Evolutionary conservation across 37 sponge, comb jelly and placozoan genomes (phyloP), one percentile per base, ranked within the genome.

Genomic region (Eunapius fragilis): DNA sequence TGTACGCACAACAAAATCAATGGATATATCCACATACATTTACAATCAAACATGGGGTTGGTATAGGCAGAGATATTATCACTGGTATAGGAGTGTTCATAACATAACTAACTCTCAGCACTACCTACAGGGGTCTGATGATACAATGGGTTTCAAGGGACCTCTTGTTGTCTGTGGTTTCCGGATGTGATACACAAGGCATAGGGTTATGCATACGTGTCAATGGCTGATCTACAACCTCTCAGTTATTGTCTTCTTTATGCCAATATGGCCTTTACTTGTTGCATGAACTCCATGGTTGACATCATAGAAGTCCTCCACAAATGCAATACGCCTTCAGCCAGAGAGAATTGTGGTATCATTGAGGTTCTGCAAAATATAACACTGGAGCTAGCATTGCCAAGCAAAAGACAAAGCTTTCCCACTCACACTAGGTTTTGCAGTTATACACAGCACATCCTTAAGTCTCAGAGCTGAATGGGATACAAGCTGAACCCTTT

Each of bases 111-210:
- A 45, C 47, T 45, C 9, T 45, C 9, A 45, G 47, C 47, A 45
- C 47, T 45, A 45, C 47, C 9, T 4, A 45, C 72, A 71, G 30
- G 30, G 30, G 30, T 71, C 86, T 36, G 78, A 78, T 23, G 78
- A 27, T 25, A 85, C 30, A 32, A 85, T 85, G 0, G 86, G 86
- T 67, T 85, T n/a, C n/a, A n/a, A n/a, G n/a, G n/a, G n/a, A n/a
- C n/a, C n/a, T n/a, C n/a, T n/a, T n/a, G n/a, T n/a, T 85, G 71
- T 78, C 86, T 68, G 79, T 49, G 25, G 77, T 37, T 88, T 82
- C 28, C 50, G 25, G 31, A 37, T 36, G 50, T 82, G 78, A 58
- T 48, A 82, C 26, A 70, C 78, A 27, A 78, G 24, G 77, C 86
- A 85, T 7, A 85, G 71, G 37, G 27, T 9, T 35, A 78, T n/a